phyloP scores from a whole-genome alignment of 2,888 invertebrate genomes.

The Orchesella flavescens region DNA sequence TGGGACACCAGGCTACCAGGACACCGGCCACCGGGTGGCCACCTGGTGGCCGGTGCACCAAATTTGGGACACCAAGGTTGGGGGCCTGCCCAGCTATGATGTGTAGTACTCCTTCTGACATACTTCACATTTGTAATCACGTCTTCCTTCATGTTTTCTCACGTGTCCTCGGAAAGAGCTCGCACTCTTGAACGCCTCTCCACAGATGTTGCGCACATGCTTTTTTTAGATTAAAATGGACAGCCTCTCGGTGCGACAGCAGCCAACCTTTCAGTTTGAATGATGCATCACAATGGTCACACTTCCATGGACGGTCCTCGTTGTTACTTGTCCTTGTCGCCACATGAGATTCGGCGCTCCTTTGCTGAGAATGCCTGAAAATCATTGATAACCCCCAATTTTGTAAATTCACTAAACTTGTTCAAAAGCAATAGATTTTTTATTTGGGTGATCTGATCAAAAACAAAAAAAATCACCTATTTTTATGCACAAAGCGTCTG shows the following conservation, averaged over 20 bases:
- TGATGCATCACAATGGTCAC: slow-evolving; percentile 69
- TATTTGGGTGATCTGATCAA: background rate
- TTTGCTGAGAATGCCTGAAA: slow-evolving; percentile 62
- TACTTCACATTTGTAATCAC: slow-evolving; percentile 71
- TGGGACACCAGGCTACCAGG: too few relatives aligned
- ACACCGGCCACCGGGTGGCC: too few relatives aligned
- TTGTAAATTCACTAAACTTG: background rate
- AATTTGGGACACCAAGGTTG: too few relatives aligned
- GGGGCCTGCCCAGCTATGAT: too few relatives aligned
- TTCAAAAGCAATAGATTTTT: background rate
- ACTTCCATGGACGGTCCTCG: slow-evolving; percentile 71
- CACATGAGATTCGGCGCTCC: slow-evolving; percentile 67
- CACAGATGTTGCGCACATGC: slow-evolving; percentile 68
- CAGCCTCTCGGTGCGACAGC: slow-evolving; percentile 70
- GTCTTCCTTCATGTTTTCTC: slow-evolving; percentile 68
- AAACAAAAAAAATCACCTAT: slow-evolving; percentile 63
- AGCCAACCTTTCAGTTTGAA: slow-evolving; percentile 71
- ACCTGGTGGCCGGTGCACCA: too few relatives aligned
- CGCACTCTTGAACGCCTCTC: slow-evolving; percentile 70
- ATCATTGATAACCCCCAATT: background rate
- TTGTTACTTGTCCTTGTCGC: slow-evolving; percentile 54
- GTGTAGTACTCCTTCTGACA: slow-evolving; percentile 70
- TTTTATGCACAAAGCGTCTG: slow-evolving; percentile 70
- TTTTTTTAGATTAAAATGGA: slow-evolving; percentile 70
- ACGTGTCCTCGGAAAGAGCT: slow-evolving; percentile 69